Evolutionary conservation across 2,888 invertebrate species (phyloP).

Genomic region (Spodoptera picta): DNA sequence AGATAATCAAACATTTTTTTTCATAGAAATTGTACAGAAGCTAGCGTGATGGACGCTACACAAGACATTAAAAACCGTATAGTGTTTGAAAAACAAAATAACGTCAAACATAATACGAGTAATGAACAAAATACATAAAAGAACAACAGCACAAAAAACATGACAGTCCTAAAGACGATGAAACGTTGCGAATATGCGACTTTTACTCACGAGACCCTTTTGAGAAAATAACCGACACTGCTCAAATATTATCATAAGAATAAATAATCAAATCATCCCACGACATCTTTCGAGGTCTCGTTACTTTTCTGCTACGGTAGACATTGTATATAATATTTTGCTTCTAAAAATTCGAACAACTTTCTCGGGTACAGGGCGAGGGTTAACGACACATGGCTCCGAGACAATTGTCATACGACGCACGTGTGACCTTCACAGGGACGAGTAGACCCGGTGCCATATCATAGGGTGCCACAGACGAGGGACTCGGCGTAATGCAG

Average conservation of each 20-base stretch:
- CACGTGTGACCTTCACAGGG: constrained; percentile 46
- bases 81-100: constrained; percentile 8
- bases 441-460: constrained; percentile 17
- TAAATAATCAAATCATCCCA: constrained; percentile 37
- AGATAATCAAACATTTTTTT: no score
- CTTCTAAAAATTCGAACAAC: constrained; percentile 13
- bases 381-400: constrained; percentile 36
- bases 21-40: no score
- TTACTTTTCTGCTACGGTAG: constrained; percentile 32
- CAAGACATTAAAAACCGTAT: no score
- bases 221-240: constrained; percentile 9
- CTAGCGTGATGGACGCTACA: no score
- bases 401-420: constrained; percentile 41
- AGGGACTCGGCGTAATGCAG: constrained; percentile 12
- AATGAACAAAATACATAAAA: not conserved
- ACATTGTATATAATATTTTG: constrained; percentile 49
- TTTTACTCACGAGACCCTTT: constrained; percentile 6
- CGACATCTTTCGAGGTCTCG: constrained; percentile 26
- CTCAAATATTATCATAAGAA: constrained; percentile 35
- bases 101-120: not conserved
- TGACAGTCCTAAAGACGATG: constrained; percentile 4
- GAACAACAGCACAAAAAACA: constrained; percentile 11
- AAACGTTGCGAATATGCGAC: constrained; percentile 8
- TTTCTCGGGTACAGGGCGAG: constrained; percentile 12
- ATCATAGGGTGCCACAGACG: constrained; percentile 13